phyloP scores from a whole-genome alignment of 2,888 invertebrate genomes.

The Hermaeophaga mercurialis region DNA sequence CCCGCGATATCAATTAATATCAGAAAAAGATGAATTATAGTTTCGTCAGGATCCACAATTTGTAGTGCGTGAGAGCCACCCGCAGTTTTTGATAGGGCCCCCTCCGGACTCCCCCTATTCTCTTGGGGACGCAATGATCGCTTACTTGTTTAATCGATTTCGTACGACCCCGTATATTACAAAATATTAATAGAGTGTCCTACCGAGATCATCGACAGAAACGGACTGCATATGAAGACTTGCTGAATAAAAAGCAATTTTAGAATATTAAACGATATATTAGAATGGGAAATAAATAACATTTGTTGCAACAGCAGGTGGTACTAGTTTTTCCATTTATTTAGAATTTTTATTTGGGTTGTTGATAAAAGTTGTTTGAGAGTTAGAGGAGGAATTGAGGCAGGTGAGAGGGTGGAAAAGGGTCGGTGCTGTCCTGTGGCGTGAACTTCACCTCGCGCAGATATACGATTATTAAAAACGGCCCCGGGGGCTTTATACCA shows the following conservation, averaged over 20 bases:
- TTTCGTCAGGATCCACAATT: constrained; percentile 31
- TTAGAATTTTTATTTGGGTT: too few species aligned
- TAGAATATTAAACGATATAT: too few species aligned
- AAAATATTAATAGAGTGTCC: constrained; percentile 30
- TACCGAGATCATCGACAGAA: constrained; percentile 38
- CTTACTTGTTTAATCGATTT: constrained; percentile 51
- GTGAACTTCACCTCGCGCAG: not conserved
- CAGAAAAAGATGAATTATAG: constrained; percentile 25
- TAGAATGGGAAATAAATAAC: too few species aligned
- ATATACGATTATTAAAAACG: constrained; percentile 17
- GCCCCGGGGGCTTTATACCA: constrained; percentile 13
- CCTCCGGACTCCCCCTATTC: constrained; percentile 21
- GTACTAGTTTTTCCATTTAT: too few species aligned
- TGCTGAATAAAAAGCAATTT: too few species aligned
- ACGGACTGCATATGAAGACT: constrained; percentile 46
- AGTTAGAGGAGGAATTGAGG: too few species aligned
- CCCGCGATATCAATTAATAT: constrained; percentile 11
- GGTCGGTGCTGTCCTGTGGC: constrained; percentile 16
- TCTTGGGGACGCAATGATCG: constrained; percentile 45
- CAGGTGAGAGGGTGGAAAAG: too few species aligned
- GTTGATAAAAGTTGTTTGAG: too few species aligned
- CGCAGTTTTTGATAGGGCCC: constrained; percentile 42
- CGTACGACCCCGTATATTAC: constrained; percentile 46
- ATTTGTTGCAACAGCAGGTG: too few species aligned
- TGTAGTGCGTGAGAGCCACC: constrained; percentile 43